Conservation (phyloP, 2,888 invertebrate genomes). For the Thumatha senex region DNA sequence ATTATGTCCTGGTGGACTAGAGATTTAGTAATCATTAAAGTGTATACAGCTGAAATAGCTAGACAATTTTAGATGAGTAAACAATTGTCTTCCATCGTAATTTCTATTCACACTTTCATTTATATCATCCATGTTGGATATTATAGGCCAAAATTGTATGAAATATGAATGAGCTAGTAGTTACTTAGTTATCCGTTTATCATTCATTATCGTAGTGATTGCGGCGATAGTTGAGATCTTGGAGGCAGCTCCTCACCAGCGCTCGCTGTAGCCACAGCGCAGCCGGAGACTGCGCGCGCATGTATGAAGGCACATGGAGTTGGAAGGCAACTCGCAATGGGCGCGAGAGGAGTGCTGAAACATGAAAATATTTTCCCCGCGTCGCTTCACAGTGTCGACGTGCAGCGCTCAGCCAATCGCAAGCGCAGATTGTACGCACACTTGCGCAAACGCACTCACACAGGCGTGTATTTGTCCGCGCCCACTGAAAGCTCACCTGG, state of each 20-base stretch:
- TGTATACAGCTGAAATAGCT: too few relatives aligned
- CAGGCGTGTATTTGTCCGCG: constrained; percentile 31
- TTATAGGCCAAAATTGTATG: constrained; percentile 3
- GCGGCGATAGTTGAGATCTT: constrained; percentile 36
- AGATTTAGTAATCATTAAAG: too few relatives aligned
- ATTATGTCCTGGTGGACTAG: too few relatives aligned
- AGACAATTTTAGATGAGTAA: too few relatives aligned
- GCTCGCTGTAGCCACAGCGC: background rate
- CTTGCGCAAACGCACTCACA: constrained; percentile 24
- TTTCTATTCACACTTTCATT: background rate
- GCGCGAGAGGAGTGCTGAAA: constrained; percentile 14
- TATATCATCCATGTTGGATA: too few relatives aligned
- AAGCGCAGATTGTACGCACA: constrained; percentile 12
- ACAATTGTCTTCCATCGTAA: background rate
- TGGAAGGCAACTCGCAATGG: background rate
- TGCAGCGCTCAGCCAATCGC: constrained; percentile 23
- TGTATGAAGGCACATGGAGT: background rate
- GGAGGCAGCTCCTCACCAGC: constrained; percentile 20
- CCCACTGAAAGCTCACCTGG: constrained; percentile 36
- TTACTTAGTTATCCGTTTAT: constrained; percentile 34
- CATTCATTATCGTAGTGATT: constrained; percentile 36
- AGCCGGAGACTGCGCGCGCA: constrained; percentile 2
- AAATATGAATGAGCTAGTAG: constrained; percentile 27
- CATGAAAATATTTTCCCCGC: constrained; percentile 28
- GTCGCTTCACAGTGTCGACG: constrained; percentile 11